Conservation (phyloP, 92 coral and sea anemone species). For the Micromussa lordhowensis region DNA sequence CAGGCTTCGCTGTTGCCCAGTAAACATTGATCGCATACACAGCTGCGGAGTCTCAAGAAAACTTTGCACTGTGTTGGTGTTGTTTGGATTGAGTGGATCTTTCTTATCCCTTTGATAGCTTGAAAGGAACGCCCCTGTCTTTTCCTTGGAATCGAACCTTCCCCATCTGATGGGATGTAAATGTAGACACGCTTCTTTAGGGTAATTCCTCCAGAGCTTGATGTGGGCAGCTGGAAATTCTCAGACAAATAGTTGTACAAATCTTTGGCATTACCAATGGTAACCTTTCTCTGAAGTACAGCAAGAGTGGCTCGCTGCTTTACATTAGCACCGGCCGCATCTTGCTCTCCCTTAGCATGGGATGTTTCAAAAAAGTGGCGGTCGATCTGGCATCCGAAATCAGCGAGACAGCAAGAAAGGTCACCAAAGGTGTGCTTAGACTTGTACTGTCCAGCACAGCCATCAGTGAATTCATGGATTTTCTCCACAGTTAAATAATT, state of each 20-base stretch:
- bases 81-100: constrained; percentile 41
- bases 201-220: constrained; percentile 17
- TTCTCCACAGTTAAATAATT: constrained; percentile 12
- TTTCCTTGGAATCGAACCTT: constrained; percentile 28
- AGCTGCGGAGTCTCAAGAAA: constrained; percentile 23
- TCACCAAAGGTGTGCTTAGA: constrained; percentile 61
- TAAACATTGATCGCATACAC: constrained; percentile 58
- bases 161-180: constrained; percentile 30
- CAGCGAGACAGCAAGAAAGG: constrained; percentile 35
- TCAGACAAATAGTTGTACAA: constrained; percentile 39
- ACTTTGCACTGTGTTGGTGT: constrained; percentile 46
- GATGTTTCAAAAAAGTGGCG: constrained; percentile 63
- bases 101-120: constrained; percentile 30
- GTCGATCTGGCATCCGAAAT: constrained; percentile 16
- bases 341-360: constrained; percentile 65
- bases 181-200: constrained; percentile 41
- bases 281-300: constrained; percentile 39
- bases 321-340: constrained; percentile 59
- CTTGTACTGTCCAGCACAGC: constrained; percentile 62
- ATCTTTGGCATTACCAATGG: constrained; percentile 34
- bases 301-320: constrained; percentile 59
- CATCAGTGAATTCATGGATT: constrained; percentile 60
- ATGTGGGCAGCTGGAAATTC: constrained; percentile 26
- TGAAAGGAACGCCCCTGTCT: constrained; percentile 28
- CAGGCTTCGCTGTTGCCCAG: constrained; percentile 42